These are phyloP conservation scores for Petrocephalus microphthalmus DNA, from an alignment of 2,113 vertebrate species.

Conservation along the genomic window DNA sequence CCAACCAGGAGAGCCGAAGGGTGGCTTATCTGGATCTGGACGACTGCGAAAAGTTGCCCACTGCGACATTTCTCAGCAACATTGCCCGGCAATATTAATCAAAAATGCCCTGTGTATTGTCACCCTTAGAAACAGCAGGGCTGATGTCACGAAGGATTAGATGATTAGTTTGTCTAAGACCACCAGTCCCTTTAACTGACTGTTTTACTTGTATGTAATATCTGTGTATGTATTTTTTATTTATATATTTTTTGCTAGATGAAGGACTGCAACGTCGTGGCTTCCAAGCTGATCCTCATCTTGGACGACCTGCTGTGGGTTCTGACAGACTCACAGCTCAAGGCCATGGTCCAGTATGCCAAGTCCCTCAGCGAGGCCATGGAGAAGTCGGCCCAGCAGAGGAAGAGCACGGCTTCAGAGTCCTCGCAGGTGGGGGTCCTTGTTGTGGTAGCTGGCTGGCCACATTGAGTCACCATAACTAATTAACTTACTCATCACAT, in stretches of 20 bases:
- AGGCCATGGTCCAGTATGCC: conserved; percentile 97
- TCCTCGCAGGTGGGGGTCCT: conserved; percentile 64
- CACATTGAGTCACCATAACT: not conserved
- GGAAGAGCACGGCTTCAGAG: conserved; percentile 89
- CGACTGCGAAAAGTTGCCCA: not conserved
- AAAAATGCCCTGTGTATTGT: not conserved
- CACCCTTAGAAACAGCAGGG: not conserved
- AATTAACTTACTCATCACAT: not conserved
- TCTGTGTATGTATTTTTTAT: not conserved
- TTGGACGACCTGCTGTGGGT: conserved; percentile 97
- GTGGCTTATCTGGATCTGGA: too few species aligned
- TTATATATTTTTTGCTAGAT: conserved; percentile 52
- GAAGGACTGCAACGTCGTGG: conserved; percentile 94
- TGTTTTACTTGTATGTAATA: not conserved
- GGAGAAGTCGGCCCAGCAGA: conserved; percentile 92
- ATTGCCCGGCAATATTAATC: not conserved
- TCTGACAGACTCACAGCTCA: conserved; percentile 94
- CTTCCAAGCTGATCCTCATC: conserved; percentile 88
- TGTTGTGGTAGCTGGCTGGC: conserved; percentile 20
- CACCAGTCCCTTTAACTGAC: not conserved
- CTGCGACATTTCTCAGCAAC: not conserved
- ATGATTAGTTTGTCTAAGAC: not conserved
- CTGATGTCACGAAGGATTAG: not conserved
- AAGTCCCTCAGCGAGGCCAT: conserved; percentile 97
- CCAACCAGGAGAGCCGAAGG: too few species aligned